phyloP scores from a whole-genome alignment of 1,140 invertebrate species.

The Littorina saxatilis region DNA sequence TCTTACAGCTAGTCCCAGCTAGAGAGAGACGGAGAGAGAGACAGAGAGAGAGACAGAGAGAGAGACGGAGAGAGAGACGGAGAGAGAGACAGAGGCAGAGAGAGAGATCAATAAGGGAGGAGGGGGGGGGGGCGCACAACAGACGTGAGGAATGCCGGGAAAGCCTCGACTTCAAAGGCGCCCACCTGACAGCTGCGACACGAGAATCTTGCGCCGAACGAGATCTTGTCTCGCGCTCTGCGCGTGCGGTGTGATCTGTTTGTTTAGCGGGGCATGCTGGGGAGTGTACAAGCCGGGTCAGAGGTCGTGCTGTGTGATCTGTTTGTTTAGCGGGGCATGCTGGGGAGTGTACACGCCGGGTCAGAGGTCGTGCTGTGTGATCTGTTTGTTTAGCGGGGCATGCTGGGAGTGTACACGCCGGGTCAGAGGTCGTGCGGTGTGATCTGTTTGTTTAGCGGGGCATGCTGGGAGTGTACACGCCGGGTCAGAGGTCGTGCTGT shows the following conservation, averaged over 20 bases:
- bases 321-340: slow-evolving; percentile 17
- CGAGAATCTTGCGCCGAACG: slow-evolving; percentile 25
- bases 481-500: slow-evolving; percentile 6
- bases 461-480: background rate
- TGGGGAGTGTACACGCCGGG: background rate
- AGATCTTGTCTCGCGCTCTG: slow-evolving; percentile 22
- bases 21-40: no score
- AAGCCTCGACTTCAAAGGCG: slow-evolving; percentile 34
- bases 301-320: slow-evolving; percentile 15
- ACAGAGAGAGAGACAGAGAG: no score
- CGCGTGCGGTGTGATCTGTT: slow-evolving; percentile 27
- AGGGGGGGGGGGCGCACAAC: no score
- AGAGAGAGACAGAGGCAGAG: no score
- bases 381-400: slow-evolving; percentile 29
- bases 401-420: background rate
- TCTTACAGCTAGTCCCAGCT: no score
- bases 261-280: slow-evolving; percentile 2
- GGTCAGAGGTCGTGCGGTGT: slow-evolving; percentile 17
- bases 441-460: slow-evolving; percentile 28
- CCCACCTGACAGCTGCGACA: slow-evolving; percentile 27
- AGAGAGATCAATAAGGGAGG: no score
- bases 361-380: slow-evolving; percentile 14
- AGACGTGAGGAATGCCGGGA: background rate
- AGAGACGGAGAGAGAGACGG: no score
- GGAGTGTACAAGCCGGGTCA: slow-evolving; percentile 5